Evolutionary conservation across 2,113 vertebrate genomes (phyloP).

Genomic region (Panthera tigris): DNA sequence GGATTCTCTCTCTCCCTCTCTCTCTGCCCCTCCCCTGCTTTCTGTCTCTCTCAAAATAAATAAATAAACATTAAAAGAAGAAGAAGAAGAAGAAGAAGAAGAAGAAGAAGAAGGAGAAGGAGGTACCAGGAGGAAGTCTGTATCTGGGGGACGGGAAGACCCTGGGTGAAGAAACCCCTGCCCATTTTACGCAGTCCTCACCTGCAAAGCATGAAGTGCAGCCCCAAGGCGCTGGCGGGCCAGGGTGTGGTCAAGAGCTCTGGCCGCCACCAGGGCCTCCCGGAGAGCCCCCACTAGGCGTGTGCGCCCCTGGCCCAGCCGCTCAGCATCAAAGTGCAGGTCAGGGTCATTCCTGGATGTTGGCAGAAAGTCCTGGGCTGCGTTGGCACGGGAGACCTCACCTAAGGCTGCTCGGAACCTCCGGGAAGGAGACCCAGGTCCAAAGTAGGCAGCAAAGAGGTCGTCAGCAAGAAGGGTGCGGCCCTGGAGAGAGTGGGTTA

Average conservation of each 20-base stretch:
- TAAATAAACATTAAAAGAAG: no score
- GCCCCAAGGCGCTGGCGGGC: slow-evolving; percentile 87
- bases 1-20: no score
- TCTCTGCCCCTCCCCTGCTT: no score
- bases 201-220: slow-evolving; percentile 90
- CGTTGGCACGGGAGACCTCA: slow-evolving; percentile 89
- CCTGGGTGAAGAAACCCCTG: not conserved
- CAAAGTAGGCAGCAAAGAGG: slow-evolving; percentile 79
- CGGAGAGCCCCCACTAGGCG: slow-evolving; percentile 82
- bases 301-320: slow-evolving; percentile 76
- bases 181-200: slow-evolving; percentile 47
- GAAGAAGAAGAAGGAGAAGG: not conserved
- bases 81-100: no score
- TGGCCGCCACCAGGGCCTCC: slow-evolving; percentile 81
- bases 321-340: slow-evolving; percentile 91
- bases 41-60: no score
- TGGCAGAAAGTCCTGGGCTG: slow-evolving; percentile 89
- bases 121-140: not conserved
- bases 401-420: slow-evolving; percentile 88
- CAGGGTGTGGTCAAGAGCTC: slow-evolving; percentile 83
- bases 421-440: slow-evolving; percentile 82
- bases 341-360: slow-evolving; percentile 85
- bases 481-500: slow-evolving; percentile 55
- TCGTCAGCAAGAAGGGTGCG: slow-evolving; percentile 72
- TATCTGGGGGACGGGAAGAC: not conserved